Percentiles rank a stretch among this genome's conserved stretches.
Evolutionary conservation across 2,888 invertebrate species (phyloP).

Genomic region (Conistra vaccinii): DNA sequence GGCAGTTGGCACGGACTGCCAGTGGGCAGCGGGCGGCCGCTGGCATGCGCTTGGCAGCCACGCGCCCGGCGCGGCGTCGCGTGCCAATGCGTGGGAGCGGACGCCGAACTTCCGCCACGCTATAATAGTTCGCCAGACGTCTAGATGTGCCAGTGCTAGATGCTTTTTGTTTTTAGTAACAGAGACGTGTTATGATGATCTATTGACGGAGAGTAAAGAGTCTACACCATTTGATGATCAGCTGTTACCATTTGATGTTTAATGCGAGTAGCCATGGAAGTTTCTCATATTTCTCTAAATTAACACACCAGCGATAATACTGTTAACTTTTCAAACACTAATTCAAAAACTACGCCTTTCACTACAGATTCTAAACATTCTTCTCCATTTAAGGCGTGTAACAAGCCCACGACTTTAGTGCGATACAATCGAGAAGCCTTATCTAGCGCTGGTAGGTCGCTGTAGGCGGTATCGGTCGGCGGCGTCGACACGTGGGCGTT

Average conservation of each 20-base stretch:
- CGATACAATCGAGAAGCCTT: slow-evolving; percentile 56
- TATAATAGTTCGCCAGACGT: slow-evolving; percentile 50
- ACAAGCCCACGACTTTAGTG: slow-evolving; percentile 45
- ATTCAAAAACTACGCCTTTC: slow-evolving; percentile 24
- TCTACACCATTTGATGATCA: neutral
- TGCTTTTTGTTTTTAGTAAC: slow-evolving; percentile 41
- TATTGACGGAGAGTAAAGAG: neutral
- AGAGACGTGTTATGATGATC: slow-evolving; percentile 28
- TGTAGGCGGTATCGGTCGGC: slow-evolving; percentile 60
- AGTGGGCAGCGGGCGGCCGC: slow-evolving; percentile 53
- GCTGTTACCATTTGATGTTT: neutral
- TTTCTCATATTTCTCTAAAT: slow-evolving; percentile 12
- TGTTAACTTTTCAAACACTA: neutral
- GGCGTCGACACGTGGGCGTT: slow-evolving; percentile 64
- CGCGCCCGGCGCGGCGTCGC: slow-evolving; percentile 72
- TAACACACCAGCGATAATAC: neutral
- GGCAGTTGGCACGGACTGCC: slow-evolving; percentile 52
- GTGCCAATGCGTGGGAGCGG: slow-evolving; percentile 88
- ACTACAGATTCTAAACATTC: slow-evolving; percentile 38
- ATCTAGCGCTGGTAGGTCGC: slow-evolving; percentile 61
- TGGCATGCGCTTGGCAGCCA: slow-evolving; percentile 66
- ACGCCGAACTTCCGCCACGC: slow-evolving; percentile 83
- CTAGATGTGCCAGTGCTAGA: slow-evolving; percentile 56
- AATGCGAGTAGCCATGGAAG: neutral
- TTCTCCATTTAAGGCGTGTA: slow-evolving; percentile 35